These are phyloP conservation scores for Echiichthys vipera DNA, from an alignment of 2,797 vertebrate genomes.

Conservation along the genomic window DNA sequence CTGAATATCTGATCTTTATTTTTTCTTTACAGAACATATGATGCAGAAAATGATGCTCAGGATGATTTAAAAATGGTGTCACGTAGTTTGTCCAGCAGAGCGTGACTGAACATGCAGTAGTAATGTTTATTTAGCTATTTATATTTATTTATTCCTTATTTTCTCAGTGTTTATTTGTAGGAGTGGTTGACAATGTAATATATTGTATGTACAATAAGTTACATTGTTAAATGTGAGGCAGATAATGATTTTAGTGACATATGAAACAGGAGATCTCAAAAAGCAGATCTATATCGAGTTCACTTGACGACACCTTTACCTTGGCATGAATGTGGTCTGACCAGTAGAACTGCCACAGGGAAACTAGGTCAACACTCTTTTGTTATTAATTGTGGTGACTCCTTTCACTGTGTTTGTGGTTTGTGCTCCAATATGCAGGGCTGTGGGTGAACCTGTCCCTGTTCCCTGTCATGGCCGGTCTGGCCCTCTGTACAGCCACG, in stretches of 20 bases:
- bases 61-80: too few relatives aligned
- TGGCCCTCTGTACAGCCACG: slow-evolving; percentile 93
- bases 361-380: fast-evolving
- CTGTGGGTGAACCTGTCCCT: slow-evolving; percentile 95
- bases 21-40: too few relatives aligned
- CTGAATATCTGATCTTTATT: too few relatives aligned
- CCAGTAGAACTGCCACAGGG: not conserved
- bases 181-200: too few relatives aligned
- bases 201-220: too few relatives aligned
- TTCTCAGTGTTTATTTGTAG: too few relatives aligned
- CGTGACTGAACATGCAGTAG: too few relatives aligned
- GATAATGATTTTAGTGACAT: not conserved
- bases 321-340: not conserved
- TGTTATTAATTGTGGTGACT: not conserved
- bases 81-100: too few relatives aligned
- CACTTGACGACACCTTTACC: not conserved
- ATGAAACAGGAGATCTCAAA: not conserved
- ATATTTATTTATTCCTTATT: too few relatives aligned
- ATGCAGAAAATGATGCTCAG: too few relatives aligned
- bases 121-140: too few relatives aligned
- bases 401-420: not conserved
- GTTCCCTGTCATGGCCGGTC: slow-evolving; percentile 93
- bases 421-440: slow-evolving; percentile 76
- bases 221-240: too few relatives aligned
- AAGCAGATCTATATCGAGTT: not conserved